Percentiles rank a stretch among this genome's conserved stretches.
phyloP scores from a whole-genome alignment of 2,113 vertebrate species.

The human region DNA sequence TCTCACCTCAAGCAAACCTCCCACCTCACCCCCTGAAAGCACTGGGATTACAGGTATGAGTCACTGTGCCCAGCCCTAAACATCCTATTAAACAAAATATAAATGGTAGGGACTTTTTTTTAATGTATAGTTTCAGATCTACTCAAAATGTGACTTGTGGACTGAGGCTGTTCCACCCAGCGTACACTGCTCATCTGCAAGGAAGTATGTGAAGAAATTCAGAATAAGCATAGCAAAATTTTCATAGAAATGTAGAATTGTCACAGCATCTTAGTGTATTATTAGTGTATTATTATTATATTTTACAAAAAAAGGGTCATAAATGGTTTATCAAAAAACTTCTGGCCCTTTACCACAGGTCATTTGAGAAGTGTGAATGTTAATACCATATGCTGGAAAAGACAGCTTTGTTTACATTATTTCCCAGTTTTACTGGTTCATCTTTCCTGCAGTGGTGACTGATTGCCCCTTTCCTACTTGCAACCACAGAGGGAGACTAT shows the following conservation, averaged over 20 bases:
- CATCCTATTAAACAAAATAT: background rate
- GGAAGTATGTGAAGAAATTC: background rate
- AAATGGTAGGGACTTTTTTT: background rate
- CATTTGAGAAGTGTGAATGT: background rate
- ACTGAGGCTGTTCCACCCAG: background rate
- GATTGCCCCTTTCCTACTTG: background rate
- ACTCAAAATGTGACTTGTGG: background rate
- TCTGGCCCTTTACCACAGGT: background rate
- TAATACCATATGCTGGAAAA: background rate
- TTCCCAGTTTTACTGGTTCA: background rate
- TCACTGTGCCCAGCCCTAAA: background rate
- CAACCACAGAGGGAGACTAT: background rate
- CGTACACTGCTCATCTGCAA: background rate
- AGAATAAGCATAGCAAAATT: background rate
- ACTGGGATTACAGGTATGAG: no score
- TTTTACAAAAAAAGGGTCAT: background rate
- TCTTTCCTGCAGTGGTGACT: background rate
- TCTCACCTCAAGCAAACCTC: no score
- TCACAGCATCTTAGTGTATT: background rate
- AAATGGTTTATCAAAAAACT: background rate
- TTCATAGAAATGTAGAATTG: background rate
- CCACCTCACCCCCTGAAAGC: no score
- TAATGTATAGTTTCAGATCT: background rate
- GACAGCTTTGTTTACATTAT: background rate
- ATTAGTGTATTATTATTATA: background rate